phyloP scores from a whole-genome alignment of 2,797 vertebrate species.

The Anolis apletophallus region DNA sequence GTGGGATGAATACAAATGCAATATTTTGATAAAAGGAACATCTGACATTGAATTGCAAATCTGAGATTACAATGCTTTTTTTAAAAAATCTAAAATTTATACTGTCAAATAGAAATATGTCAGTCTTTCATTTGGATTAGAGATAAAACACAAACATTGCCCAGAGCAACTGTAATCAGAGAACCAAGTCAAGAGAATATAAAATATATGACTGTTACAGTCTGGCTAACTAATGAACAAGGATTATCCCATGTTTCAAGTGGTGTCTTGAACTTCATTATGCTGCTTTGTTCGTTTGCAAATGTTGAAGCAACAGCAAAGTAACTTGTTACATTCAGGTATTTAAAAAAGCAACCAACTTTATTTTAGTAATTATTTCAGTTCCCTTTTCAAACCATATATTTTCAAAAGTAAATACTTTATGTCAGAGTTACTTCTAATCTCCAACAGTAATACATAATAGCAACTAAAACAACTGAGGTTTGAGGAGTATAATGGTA shows the following conservation, averaged over 20 bases:
- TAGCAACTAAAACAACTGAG: too few relatives aligned
- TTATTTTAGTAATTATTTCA: not conserved
- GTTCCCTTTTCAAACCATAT: too few relatives aligned
- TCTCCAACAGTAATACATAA: too few relatives aligned
- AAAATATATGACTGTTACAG: not conserved
- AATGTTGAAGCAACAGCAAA: not conserved
- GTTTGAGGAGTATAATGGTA: too few relatives aligned
- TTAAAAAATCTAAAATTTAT: not conserved
- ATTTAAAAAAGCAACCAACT: not conserved
- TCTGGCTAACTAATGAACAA: too few relatives aligned
- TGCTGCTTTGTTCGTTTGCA: too few relatives aligned
- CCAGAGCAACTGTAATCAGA: not conserved
- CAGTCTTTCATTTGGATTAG: not conserved
- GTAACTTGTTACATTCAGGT: not conserved
- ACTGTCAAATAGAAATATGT: not conserved
- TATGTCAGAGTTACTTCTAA: too few relatives aligned
- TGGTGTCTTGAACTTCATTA: too few relatives aligned
- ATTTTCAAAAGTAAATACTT: too few relatives aligned
- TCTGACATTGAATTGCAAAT: not conserved
- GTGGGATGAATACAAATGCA: not conserved
- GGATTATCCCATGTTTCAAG: too few relatives aligned
- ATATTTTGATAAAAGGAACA: not conserved
- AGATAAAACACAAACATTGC: constrained; percentile 16
- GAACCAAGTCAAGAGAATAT: not conserved
- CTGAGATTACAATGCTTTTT: not conserved